These are phyloP conservation scores for Crypturellus tataupa DNA, from an alignment of 2,797 vertebrate genomes.

Conservation along the genomic window DNA sequence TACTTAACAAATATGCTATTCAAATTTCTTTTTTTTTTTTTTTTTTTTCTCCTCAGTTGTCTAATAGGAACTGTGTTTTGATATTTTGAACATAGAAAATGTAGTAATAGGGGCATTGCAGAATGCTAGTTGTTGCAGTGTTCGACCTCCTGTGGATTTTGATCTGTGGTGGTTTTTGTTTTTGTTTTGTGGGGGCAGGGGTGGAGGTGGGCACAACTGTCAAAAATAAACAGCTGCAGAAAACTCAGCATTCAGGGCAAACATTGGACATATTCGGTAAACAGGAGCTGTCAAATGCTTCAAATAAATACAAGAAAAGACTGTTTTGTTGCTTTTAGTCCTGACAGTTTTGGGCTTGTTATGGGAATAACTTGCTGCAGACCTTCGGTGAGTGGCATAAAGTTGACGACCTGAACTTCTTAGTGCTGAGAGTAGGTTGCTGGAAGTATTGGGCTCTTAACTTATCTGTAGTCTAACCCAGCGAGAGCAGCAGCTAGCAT, in stretches of 20 bases:
- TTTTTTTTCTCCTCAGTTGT: background rate
- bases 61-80: background rate
- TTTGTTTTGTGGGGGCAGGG: too few relatives aligned
- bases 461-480: background rate
- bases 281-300: background rate
- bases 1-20: background rate
- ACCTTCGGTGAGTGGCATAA: background rate
- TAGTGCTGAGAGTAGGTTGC: background rate
- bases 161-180: background rate
- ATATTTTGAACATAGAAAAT: background rate
- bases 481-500: background rate
- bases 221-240: background rate
- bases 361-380: background rate
- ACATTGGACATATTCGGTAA: background rate
- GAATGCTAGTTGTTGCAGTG: background rate
- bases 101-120: background rate
- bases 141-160: background rate
- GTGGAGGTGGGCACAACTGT: background rate
- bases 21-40: accelerated
- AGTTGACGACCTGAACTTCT: background rate
- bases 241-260: background rate
- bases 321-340: background rate
- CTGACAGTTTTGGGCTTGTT: background rate
- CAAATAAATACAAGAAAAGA: background rate
- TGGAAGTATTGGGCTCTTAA: background rate